These are phyloP conservation scores for Cavia porcellus DNA, from an alignment of 2,113 vertebrate genomes.

Conservation along the genomic window DNA sequence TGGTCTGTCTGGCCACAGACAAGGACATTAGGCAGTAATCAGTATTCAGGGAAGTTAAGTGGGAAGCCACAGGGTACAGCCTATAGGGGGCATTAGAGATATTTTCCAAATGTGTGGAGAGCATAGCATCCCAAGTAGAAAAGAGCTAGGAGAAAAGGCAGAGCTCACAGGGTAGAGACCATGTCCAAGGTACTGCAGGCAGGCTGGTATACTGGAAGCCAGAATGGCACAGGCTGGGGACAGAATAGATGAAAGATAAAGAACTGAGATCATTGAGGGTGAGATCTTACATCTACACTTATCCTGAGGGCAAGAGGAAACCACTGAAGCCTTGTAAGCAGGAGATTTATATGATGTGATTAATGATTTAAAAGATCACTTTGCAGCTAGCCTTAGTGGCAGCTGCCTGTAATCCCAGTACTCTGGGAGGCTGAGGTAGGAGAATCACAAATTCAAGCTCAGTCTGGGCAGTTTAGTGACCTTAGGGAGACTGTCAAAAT, in stretches of 20 bases:
- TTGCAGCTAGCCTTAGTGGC: background rate
- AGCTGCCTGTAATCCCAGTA: background rate
- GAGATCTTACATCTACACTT: background rate
- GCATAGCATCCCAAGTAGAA: background rate
- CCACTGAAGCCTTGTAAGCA: background rate
- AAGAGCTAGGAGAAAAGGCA: background rate
- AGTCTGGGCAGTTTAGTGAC: background rate
- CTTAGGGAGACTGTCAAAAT: background rate
- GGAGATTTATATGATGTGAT: background rate
- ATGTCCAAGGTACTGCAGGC: background rate
- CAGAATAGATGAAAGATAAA: background rate
- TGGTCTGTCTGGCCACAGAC: background rate
- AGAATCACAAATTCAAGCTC: background rate
- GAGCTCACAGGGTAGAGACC: background rate
- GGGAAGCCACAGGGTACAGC: background rate
- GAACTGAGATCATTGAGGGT: background rate
- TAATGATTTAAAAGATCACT: conserved; percentile 14
- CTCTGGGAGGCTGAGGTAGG: background rate
- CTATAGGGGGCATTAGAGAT: background rate
- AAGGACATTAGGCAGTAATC: background rate
- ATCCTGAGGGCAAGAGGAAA: background rate
- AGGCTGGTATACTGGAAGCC: background rate
- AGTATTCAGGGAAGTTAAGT: background rate
- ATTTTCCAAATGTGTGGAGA: background rate
- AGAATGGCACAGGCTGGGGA: background rate